phyloP scores from a whole-genome alignment of 2,888 invertebrate species.

The Rhimphoctona megacephalus region DNA sequence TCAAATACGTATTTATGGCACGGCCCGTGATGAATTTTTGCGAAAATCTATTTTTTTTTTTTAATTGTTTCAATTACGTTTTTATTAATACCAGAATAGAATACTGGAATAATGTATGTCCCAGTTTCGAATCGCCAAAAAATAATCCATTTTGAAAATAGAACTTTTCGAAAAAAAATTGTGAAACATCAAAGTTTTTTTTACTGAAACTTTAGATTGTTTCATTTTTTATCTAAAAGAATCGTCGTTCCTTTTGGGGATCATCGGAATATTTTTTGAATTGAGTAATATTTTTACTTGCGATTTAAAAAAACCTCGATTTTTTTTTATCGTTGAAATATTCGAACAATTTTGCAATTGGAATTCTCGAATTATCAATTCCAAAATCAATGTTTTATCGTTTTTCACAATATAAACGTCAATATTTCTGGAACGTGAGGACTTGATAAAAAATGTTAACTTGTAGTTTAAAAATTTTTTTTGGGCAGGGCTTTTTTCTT shows the following conservation, averaged over 20 bases:
- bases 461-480: neutral
- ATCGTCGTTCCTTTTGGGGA: neutral
- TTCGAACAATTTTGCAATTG: neutral
- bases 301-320: neutral
- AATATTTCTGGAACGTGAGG: neutral
- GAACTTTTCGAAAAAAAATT: neutral
- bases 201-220: neutral
- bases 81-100: slow-evolving; percentile 27
- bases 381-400: neutral
- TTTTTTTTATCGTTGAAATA: neutral
- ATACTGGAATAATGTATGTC: neutral
- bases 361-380: neutral
- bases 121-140: neutral
- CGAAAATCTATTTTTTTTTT: neutral
- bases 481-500: neutral
- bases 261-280: neutral
- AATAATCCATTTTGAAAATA: neutral
- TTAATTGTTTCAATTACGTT: slow-evolving; percentile 6
- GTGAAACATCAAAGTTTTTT: neutral
- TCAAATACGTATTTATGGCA: slow-evolving; percentile 69
- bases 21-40: slow-evolving; percentile 48
- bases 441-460: neutral
- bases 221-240: neutral
- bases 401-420: neutral
- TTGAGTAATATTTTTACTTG: neutral